phyloP scores from a whole-genome alignment of 2,888 invertebrate species.

The Pollenia labialis region DNA sequence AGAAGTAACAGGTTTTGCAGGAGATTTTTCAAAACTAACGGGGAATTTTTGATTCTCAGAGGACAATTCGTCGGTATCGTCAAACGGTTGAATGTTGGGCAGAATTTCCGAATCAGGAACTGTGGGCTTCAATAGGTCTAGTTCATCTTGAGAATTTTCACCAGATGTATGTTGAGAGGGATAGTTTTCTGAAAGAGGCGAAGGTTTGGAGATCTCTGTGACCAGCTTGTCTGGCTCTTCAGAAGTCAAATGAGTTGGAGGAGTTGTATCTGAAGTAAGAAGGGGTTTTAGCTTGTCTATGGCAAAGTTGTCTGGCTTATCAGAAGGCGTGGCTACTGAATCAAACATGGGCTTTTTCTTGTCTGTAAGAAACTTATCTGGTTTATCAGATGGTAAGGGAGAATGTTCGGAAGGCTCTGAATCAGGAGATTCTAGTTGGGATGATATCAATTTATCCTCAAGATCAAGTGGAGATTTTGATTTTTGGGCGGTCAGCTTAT shows the following conservation, averaged over 20 bases:
- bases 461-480: conserved; percentile 1
- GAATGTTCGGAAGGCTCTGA: neutral
- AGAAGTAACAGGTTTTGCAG: neutral
- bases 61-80: too few relatives aligned
- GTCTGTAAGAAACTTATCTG: neutral
- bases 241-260: too few relatives aligned
- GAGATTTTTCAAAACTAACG: neutral
- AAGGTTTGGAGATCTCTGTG: too few relatives aligned
- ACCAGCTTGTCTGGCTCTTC: too few relatives aligned
- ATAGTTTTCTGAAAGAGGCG: too few relatives aligned
- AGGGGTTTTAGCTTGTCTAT: conserved; percentile 1
- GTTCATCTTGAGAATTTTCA: too few relatives aligned
- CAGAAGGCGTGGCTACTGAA: too few relatives aligned
- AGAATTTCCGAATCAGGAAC: too few relatives aligned
- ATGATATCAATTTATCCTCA: too few relatives aligned
- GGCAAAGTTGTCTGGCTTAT: neutral
- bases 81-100: too few relatives aligned
- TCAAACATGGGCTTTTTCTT: neutral
- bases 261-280: neutral
- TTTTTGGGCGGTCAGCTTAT: neutral
- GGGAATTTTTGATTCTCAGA: neutral
- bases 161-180: too few relatives aligned
- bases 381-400: neutral
- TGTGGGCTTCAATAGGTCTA: too few relatives aligned
- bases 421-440: neutral